Base-by-base conservation (phyloP, 1,140 invertebrate species). In the Apis cerana region DNA sequence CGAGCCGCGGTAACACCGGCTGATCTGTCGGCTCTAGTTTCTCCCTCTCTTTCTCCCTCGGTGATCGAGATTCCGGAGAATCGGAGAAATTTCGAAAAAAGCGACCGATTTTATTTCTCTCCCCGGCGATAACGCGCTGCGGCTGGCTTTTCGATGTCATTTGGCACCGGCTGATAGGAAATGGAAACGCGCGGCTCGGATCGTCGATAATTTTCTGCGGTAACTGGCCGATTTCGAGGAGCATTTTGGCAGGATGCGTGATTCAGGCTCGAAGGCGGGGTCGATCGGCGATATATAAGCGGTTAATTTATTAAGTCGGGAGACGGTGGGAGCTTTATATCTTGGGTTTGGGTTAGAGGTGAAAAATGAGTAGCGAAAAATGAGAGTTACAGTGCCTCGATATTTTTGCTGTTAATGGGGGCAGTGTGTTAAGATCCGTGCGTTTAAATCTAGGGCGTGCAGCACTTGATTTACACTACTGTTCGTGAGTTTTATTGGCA, bases 11-110 rank as follows among this genome's bases (percentile, higher is more conserved):
- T 84, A 89, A 85, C 89, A 88, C 82, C 80, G 84, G 81, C 79
- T 85, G 82, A 89, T 90, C 85, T 84, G 90, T 91, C 89, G 88
- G 86, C 85, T 91, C 33, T 33, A 33, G 33, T 33, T 33, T 90
- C 90, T 91, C 91, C 89, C 89, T 80, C 56, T 71, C 54, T 86
- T 59, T 90, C 90, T 91, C 91, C 89, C 89, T 80, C 13, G 62
- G 83, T 43, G 33, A 43, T 43, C 83, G 79, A 85, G 82, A 33
- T 86, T 56, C 48, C 59, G 48, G 48, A 87, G 81, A 69, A 86
- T 86, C 43, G 56, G 48, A 62, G 50, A 58, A 86, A 84, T 86
- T 61, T 86, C 56, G 64, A 86, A 72, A 86, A 78, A 12, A 23
- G 17, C 17, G 23, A 52, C n/a, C 52, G 21, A 64, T 62, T 65